Percentiles rank a stretch among this genome's conserved stretches.
Evolutionary conservation across 2,113 vertebrate genomes (phyloP).

Genomic region (Pycnonotus jocosus): DNA sequence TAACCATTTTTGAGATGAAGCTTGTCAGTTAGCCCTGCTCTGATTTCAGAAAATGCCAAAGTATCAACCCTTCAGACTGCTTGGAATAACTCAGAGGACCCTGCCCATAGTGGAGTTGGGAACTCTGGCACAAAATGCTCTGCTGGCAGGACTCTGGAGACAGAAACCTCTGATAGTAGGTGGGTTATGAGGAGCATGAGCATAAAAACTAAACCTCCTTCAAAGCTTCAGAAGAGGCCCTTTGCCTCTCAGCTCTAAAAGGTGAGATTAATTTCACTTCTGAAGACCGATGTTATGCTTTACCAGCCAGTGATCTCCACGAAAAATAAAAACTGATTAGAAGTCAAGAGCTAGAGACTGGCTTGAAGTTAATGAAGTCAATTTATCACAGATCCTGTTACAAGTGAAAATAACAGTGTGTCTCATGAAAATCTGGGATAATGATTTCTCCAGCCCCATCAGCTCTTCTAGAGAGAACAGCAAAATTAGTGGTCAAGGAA

Average conservation of each 20-base stretch:
- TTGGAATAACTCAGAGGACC: background rate
- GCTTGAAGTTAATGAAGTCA: background rate
- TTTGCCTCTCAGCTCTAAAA: background rate
- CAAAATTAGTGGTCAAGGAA: slow-evolving; percentile 3
- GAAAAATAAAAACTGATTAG: slow-evolving; percentile 13
- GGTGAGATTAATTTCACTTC: background rate
- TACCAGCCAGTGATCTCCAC: background rate
- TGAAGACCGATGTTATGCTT: background rate
- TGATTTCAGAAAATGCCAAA: background rate
- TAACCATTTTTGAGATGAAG: background rate
- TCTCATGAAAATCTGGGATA: background rate
- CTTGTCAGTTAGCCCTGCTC: rapidly evolving
- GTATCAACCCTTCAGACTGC: background rate
- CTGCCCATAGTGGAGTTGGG: background rate
- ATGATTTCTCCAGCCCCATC: background rate
- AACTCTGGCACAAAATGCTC: background rate
- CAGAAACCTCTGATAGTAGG: background rate
- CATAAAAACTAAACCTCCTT: background rate
- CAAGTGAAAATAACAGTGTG: background rate
- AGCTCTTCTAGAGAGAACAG: background rate
- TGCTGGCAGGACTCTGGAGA: background rate
- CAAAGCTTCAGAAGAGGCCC: background rate
- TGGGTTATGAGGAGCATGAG: background rate
- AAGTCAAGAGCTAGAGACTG: background rate
- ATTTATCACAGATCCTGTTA: slow-evolving; percentile 12